Evolutionary conservation across 2,888 invertebrate genomes (phyloP).

Genomic region (Lissocephala sabroskyi): DNA sequence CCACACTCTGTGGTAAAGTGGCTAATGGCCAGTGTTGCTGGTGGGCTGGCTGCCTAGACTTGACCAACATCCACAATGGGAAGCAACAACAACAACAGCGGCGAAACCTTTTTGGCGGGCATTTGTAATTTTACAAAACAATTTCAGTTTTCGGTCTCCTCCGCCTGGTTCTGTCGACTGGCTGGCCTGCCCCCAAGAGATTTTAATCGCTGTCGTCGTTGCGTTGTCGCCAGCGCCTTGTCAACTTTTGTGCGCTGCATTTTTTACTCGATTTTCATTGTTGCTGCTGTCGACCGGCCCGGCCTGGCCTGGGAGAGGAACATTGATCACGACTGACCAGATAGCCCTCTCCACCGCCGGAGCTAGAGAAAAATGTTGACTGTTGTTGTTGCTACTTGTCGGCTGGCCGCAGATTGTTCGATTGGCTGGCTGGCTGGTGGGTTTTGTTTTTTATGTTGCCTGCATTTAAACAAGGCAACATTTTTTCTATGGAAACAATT

Average conservation of each 20-base stretch:
- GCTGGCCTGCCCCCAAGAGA: conserved; percentile 53
- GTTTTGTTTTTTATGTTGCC: conserved; percentile 1
- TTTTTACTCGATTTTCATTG: conserved; percentile 20
- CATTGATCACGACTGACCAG: conserved; percentile 60
- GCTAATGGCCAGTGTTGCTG: conserved; percentile 42
- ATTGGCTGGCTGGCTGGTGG: neutral
- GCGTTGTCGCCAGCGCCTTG: conserved; percentile 45
- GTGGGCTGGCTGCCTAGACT: conserved; percentile 7
- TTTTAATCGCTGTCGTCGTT: conserved; percentile 62
- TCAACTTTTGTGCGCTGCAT: conserved; percentile 47
- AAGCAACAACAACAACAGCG: no score
- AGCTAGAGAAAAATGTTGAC: conserved; percentile 26
- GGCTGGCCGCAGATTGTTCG: conserved; percentile 6
- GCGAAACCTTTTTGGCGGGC: conserved; percentile 21
- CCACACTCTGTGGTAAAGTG: conserved; percentile 62
- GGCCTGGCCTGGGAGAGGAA: conserved; percentile 27
- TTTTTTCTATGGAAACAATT: conserved; percentile 49
- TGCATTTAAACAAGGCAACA: conserved; percentile 46
- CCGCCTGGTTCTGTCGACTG: conserved; percentile 23
- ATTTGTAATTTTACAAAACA: conserved; percentile 59
- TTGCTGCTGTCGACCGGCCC: conserved; percentile 14
- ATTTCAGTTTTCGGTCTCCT: conserved; percentile 21
- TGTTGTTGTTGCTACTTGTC: conserved; percentile 36
- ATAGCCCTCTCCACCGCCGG: conserved; percentile 16
- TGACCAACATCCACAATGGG: no score